phyloP scores from a whole-genome alignment of 2,113 vertebrate species.

The Eretmochelys imbricata region DNA sequence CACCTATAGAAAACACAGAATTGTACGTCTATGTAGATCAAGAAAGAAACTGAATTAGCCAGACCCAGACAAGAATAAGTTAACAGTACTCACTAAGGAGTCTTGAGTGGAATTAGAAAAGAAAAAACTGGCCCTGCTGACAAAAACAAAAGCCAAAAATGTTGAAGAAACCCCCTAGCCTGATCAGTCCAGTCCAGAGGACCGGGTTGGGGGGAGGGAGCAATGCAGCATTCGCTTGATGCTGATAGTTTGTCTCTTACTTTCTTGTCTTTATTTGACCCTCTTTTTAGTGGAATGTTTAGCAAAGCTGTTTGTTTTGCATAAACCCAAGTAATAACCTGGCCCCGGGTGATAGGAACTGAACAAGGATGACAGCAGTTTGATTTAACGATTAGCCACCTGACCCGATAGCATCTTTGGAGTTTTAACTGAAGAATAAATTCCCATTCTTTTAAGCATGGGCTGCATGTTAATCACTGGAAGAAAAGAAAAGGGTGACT shows the following conservation, averaged over 20 bases:
- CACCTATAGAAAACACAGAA: slow-evolving; percentile 82
- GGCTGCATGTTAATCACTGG: slow-evolving; percentile 82
- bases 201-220: not conserved
- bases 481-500: slow-evolving; percentile 74
- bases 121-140: slow-evolving; percentile 61
- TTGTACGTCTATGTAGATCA: slow-evolving; percentile 77
- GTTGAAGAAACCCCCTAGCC: slow-evolving; percentile 19
- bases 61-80: slow-evolving; percentile 76
- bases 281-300: slow-evolving; percentile 69
- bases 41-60: slow-evolving; percentile 77
- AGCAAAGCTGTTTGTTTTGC: slow-evolving; percentile 83
- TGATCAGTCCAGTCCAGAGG: slow-evolving; percentile 2
- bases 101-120: slow-evolving; percentile 76
- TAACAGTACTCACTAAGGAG: slow-evolving; percentile 73
- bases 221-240: not conserved
- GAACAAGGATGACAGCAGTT: slow-evolving; percentile 74
- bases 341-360: slow-evolving; percentile 66
- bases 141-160: slow-evolving; percentile 66
- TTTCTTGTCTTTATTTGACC: slow-evolving; percentile 76
- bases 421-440: slow-evolving; percentile 74
- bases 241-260: slow-evolving; percentile 55
- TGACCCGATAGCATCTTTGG: slow-evolving; percentile 79
- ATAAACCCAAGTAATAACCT: slow-evolving; percentile 75
- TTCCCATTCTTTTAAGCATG: slow-evolving; percentile 68
- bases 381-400: slow-evolving; percentile 85